Percentiles rank a stretch among this genome's conserved stretches.
Evolutionary conservation across 2,888 invertebrate genomes (phyloP).

Genomic region (Drosophila paucipuncta): DNA sequence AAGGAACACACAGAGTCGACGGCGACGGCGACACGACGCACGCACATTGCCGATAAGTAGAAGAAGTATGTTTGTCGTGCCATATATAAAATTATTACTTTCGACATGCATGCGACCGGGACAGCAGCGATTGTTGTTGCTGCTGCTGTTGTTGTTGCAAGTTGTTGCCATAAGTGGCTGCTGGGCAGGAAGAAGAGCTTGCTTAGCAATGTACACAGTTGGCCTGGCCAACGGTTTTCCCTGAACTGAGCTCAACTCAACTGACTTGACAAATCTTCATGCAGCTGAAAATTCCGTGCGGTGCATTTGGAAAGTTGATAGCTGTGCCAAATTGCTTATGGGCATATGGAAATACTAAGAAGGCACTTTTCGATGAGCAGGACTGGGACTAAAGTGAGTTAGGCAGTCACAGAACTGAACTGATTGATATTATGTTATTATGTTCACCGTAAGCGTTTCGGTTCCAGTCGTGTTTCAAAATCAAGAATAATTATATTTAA

Average conservation of each 20-base stretch:
- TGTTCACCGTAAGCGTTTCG: not conserved
- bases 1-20: conserved; percentile 71
- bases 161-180: conserved; percentile 50
- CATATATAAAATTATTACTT: conserved; percentile 81
- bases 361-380: not conserved
- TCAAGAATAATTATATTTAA: not conserved
- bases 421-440: not conserved
- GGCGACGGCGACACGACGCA: conserved; percentile 47
- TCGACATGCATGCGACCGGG: conserved; percentile 73
- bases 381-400: not conserved
- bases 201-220: conserved; percentile 34
- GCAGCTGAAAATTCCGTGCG: conserved; percentile 25
- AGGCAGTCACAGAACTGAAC: no score
- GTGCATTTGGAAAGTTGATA: conserved; percentile 38
- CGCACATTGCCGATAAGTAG: conserved; percentile 79
- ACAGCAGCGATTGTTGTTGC: conserved; percentile 33
- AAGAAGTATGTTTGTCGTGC: conserved; percentile 77
- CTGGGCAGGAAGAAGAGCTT: conserved; percentile 61
- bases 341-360: conserved; percentile 21
- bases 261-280: conserved; percentile 49
- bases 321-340: conserved; percentile 35
- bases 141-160: conserved; percentile 33
- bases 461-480: not conserved
- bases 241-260: conserved; percentile 4
- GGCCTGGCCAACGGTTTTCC: conserved; percentile 31